phyloP scores from a whole-genome alignment of 2,888 invertebrate genomes.

The Busseola fusca region DNA sequence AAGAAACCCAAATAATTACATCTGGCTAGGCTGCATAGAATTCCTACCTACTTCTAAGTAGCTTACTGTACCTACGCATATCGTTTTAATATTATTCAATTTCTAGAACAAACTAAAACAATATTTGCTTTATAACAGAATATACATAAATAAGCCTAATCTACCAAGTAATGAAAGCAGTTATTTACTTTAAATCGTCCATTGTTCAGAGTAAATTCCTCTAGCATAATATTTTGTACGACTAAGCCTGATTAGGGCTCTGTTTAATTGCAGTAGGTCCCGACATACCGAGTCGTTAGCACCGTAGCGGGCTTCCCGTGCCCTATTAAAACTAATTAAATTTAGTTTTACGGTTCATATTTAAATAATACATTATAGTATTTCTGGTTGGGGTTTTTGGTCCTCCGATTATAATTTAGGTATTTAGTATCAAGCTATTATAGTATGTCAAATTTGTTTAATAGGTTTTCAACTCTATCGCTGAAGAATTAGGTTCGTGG shows the following conservation, averaged over 20 bases:
- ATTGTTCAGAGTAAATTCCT: neutral
- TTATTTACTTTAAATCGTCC: neutral
- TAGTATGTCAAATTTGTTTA: too few relatives aligned
- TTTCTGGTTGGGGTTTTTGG: neutral
- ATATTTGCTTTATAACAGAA: too few relatives aligned
- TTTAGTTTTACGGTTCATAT: slow-evolving; percentile 4
- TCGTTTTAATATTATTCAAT: too few relatives aligned
- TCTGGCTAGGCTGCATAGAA: too few relatives aligned
- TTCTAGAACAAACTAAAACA: too few relatives aligned
- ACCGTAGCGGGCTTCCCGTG: neutral
- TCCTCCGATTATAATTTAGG: neutral
- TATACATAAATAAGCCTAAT: neutral
- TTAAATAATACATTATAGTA: neutral
- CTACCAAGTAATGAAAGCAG: neutral
- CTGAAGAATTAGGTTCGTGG: too few relatives aligned
- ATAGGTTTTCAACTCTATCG: too few relatives aligned
- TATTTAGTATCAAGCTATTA: too few relatives aligned
- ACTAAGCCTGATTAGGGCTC: neutral
- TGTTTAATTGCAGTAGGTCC: neutral
- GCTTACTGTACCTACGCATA: too few relatives aligned
- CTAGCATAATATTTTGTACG: neutral
- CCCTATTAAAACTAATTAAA: slow-evolving; percentile 25
- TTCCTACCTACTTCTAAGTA: too few relatives aligned
- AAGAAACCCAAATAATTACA: too few relatives aligned
- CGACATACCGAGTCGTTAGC: neutral